Evolutionary conservation across 2,113 vertebrate genomes (phyloP), one percentile per base, ranked within the genome.

Genomic region (Clinocottus analis): DNA sequence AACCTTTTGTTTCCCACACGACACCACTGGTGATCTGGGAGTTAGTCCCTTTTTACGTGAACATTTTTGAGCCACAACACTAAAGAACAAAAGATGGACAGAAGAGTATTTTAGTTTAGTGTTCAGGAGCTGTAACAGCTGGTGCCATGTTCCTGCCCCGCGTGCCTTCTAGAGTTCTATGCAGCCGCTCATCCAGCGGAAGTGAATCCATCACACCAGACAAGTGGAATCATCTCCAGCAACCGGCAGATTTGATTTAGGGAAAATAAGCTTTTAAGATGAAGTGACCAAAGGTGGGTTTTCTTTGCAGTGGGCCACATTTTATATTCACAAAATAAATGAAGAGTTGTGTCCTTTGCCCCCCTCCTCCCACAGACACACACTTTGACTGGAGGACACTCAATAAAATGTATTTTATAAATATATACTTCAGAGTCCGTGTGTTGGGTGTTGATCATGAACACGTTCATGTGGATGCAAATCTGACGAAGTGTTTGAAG

Each of bases 361-460:
- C 21, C 35, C 16, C 16, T 59, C 43, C 13, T 31, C 51, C 41
- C 33, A 3, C 53, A 14, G 17, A 64, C 8, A 74, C 77, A 60
- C 25, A 43, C 17, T n/a, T 43, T 55, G 53, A 55, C 53, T 6
- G 11, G 11, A 66, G 14, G 49, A 53, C 62, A 56, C 65, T 72
- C 47, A 83, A 85, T 82, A 82, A 86, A 85, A 72, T 21, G 23
- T 64, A 49, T 87, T 89, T 88, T 84, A 66, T 90, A 89, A 82
- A 85, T 87, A 76, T 25, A 51, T n/a, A 51, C 14, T 31, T 6
- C 3, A 8, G 53, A 77, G 73, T 73, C 31, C 17, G 12, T 83
- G 67, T 83, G 71, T 72, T 62, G 7, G 39, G 21, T 69, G 1
- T 45, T 35, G 14, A 14, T 5, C 29, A 21, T 31, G 9, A 17